Conservation (phyloP, 2,888 invertebrate species). For the Scrobipalpa atriplicella region DNA sequence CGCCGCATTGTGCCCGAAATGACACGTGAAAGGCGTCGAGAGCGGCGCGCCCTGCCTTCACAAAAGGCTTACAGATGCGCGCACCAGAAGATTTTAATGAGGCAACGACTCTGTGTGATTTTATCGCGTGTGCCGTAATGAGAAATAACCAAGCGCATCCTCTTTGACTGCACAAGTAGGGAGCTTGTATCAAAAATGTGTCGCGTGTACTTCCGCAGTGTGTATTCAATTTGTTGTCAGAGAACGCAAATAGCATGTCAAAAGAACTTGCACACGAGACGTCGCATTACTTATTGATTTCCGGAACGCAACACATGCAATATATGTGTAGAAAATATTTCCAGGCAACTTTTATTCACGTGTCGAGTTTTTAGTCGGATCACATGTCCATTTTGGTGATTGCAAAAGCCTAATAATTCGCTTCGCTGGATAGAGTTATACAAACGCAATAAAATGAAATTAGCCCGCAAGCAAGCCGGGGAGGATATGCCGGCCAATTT, state of each 20-base stretch:
- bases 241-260: slow-evolving; percentile 36
- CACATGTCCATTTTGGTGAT: slow-evolving; percentile 1
- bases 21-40: slow-evolving; percentile 81
- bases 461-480: slow-evolving; percentile 66
- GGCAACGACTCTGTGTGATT: slow-evolving; percentile 82
- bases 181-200: slow-evolving; percentile 61
- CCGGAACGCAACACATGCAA: neutral
- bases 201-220: slow-evolving; percentile 3
- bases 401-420: neutral
- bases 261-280: slow-evolving; percentile 2
- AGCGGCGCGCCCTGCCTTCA: slow-evolving; percentile 71
- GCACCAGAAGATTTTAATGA: slow-evolving; percentile 83
- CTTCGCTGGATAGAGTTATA: slow-evolving; percentile 32
- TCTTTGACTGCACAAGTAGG: slow-evolving; percentile 71
- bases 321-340: neutral
- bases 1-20: slow-evolving; percentile 77
- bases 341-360: neutral
- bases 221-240: slow-evolving; percentile 29
- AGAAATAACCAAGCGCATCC: slow-evolving; percentile 82
- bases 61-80: slow-evolving; percentile 82
- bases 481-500: slow-evolving; percentile 74
- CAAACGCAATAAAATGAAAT: slow-evolving; percentile 75
- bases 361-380: neutral
- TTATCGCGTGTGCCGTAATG: slow-evolving; percentile 80
- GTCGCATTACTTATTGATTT: neutral